phyloP scores from a whole-genome alignment of 2,113 vertebrate genomes.

The Neolamprologus falcicula region DNA sequence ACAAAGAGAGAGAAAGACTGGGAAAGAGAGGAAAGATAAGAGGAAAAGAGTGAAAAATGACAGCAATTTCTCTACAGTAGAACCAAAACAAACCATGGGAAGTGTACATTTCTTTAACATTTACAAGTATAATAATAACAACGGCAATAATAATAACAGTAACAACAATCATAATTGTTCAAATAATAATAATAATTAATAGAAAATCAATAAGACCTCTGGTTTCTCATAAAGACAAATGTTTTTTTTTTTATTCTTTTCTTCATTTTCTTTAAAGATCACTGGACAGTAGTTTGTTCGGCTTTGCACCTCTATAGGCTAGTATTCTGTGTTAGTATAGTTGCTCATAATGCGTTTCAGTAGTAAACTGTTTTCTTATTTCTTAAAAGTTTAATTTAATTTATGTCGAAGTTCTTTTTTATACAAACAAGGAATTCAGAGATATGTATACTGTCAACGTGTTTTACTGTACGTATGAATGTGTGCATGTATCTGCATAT shows the following conservation, averaged over 20 bases:
- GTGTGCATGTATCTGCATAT: constrained; percentile 49
- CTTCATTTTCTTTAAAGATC: constrained; percentile 72
- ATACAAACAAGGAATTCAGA: constrained; percentile 75
- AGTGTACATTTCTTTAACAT: constrained; percentile 74
- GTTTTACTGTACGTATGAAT: constrained; percentile 48
- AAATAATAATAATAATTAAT: constrained; percentile 67
- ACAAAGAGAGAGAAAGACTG: constrained; percentile 49
- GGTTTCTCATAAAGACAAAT: constrained; percentile 74
- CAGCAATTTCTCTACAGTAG: constrained; percentile 63
- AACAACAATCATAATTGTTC: constrained; percentile 74
- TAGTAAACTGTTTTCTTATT: constrained; percentile 68
- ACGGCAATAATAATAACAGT: constrained; percentile 72
- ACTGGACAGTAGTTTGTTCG: constrained; percentile 76
- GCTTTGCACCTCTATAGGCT: constrained; percentile 69
- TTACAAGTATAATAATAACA: constrained; percentile 78
- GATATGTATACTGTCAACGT: constrained; percentile 69
- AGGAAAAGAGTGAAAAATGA: constrained; percentile 52
- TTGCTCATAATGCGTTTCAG: constrained; percentile 69
- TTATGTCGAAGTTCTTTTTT: constrained; percentile 67
- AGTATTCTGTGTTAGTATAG: constrained; percentile 80
- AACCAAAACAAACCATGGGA: constrained; percentile 63
- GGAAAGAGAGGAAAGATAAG: constrained; percentile 49
- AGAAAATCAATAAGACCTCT: constrained; percentile 71
- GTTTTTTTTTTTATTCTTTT: constrained; percentile 48
- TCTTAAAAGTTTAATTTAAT: constrained; percentile 75